A percentile compares a stretch with the other conserved stretches of the same genome.
Conservation (phyloP, 1,140 invertebrate genomes). For the Adoxophyes honmai region DNA sequence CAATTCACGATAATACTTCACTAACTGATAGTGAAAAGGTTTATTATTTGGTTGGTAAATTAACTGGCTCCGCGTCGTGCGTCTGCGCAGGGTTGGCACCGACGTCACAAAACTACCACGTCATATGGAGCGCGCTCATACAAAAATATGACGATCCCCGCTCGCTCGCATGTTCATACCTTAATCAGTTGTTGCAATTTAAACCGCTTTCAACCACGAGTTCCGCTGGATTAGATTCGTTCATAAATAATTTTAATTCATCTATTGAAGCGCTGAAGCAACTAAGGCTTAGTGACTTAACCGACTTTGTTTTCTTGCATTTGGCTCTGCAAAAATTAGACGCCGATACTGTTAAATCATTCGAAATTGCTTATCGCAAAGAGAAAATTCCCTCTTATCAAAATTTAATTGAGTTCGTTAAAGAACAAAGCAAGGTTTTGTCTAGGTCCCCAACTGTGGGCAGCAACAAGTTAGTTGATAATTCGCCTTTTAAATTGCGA, state of each 20-base stretch:
- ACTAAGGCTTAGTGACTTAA: slow-evolving; percentile 24
- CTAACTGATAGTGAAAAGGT: not conserved
- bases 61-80: slow-evolving; percentile 8
- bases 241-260: too few relatives aligned
- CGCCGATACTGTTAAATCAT: slow-evolving; percentile 27
- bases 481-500: too few relatives aligned
- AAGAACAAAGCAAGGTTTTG: slow-evolving; percentile 23
- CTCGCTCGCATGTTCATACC: slow-evolving; percentile 17
- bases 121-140: slow-evolving; percentile 17
- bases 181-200: slow-evolving; percentile 26
- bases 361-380: slow-evolving; percentile 28
- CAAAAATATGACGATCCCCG: slow-evolving; percentile 15
- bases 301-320: slow-evolving; percentile 31
- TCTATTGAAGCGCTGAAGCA: slow-evolving; percentile 23
- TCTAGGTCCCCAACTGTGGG: too few relatives aligned
- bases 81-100: slow-evolving; percentile 17
- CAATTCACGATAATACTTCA: too few relatives aligned
- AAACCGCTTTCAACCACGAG: slow-evolving; percentile 15
- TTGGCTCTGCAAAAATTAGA: slow-evolving; percentile 26
- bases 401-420: slow-evolving; percentile 22
- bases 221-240: slow-evolving; percentile 18
- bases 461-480: too few relatives aligned
- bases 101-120: slow-evolving; percentile 16
- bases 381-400: slow-evolving; percentile 20
- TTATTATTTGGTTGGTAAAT: slow-evolving; percentile 21